Percentiles rank a stretch among this genome's conserved stretches.
Evolutionary conservation across 2,113 vertebrate genomes (phyloP).

Genomic region (Cavia porcellus): DNA sequence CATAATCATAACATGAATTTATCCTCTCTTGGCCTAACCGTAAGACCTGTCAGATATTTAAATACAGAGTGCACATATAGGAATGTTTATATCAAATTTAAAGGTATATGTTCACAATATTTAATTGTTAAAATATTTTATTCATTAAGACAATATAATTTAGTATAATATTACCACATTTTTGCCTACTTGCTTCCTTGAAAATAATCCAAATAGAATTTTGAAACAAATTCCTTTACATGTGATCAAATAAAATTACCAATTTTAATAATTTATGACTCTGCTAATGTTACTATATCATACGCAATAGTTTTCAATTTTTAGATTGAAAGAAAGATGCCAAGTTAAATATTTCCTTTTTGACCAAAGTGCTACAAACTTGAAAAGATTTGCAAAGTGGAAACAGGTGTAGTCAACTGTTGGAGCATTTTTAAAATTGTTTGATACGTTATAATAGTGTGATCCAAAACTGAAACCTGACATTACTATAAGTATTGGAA

Average conservation of each 20-base stretch:
- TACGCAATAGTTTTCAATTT: conserved; percentile 73
- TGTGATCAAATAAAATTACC: conserved; percentile 56
- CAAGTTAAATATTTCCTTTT: conserved; percentile 84
- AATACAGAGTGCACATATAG: not conserved
- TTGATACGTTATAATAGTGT: conserved; percentile 87
- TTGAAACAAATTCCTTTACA: conserved; percentile 44
- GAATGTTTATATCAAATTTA: not conserved
- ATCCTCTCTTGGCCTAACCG: not conserved
- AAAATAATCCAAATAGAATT: conserved; percentile 66
- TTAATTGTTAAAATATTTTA: conserved; percentile 58
- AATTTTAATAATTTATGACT: conserved; percentile 56
- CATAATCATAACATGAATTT: not conserved
- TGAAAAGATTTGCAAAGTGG: conserved; percentile 88
- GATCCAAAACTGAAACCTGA: conserved; percentile 86
- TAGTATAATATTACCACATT: conserved; percentile 59
- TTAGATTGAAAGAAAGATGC: conserved; percentile 80
- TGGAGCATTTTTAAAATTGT: conserved; percentile 85
- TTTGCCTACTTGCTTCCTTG: conserved; percentile 44
- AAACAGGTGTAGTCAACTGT: conserved; percentile 90
- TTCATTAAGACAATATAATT: conserved; percentile 55
- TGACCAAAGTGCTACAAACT: conserved; percentile 85
- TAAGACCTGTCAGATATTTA: not conserved
- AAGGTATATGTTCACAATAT: conserved; percentile 28
- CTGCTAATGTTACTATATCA: conserved; percentile 57
- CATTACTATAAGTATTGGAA: conserved; percentile 86